Evolutionary conservation across 2,888 invertebrate species (phyloP), one percentile per base, ranked within the genome.

Genomic region (Selenia dentaria): DNA sequence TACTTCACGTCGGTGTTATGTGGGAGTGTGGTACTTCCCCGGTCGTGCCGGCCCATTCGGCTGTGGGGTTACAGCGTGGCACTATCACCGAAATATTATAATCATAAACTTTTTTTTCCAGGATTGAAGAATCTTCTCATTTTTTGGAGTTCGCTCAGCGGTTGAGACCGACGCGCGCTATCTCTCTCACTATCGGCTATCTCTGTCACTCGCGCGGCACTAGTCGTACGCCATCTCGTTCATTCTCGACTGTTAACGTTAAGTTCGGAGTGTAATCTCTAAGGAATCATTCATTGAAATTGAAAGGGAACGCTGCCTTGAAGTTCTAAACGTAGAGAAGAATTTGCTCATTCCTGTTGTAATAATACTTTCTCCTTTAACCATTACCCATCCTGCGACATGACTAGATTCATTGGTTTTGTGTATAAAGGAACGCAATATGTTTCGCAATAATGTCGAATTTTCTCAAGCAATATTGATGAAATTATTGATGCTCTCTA

Each of bases 321-420:
- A 62, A 51, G 57, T 62, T 59, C 51, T 60, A 56, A 26, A 31
- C 26, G 24, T 32, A 50, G 36, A 42, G 46, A 31, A 25, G 9
- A 25, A 33, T 64, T 73, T 77, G 78, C 74, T 79, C 76, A 79
- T 77, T 73, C 63, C 66, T 39, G 14, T 32, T n/a, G n/a, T n/a
- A 62, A 60, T 60, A 59, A 56, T 57, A 62, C 52, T 61, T 63
- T 60, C 55, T 57, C 58, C 62, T 64, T 62, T 50, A 54, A 57
- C 66, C 57, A 67, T 55, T 36, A 59, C 67, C 83, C 84, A 87
- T 87, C 83, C 82, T 79, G 65, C 81, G 88, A 81, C 87, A 86
- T 87, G 85, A 80, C 83, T 71, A 49, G 42, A 56, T 64, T 67
- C 45, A 38, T 52, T 57, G 59, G 2, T 58, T 51, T 41, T 61